Evolutionary conservation across 30 jellyfish, hydroid and myxozoan species (phyloP), one percentile per base, ranked within the genome.

Genomic region (Aurelia sp.): DNA sequence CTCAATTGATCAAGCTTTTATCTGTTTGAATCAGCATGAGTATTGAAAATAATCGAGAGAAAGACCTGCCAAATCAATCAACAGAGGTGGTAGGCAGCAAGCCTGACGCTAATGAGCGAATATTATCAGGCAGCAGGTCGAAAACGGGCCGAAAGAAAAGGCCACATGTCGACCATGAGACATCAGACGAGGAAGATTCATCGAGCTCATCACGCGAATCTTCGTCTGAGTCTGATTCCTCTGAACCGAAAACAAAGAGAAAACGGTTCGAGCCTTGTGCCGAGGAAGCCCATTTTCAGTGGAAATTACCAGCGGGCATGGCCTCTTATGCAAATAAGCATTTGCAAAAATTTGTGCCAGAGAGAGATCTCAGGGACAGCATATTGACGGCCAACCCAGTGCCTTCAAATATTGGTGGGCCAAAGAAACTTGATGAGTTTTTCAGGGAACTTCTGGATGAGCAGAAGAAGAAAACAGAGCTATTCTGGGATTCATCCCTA

Each of bases 371-470:
- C 67, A 67, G 48, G 75, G 91, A 81, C 73, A 65, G 85, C 44
- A 57, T 81, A 16, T 47, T 68, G 55, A 52, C 72, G 13, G 18
- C 17, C 72, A 81, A 52, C 60, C 91, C 91, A 31, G 74, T 81
- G 13, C 87, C 91, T 7, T 20, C 41, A 20, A 81, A 81, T 81
- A 52, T 81, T 47, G 11, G 19, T 6, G 76, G 76, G 61, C 85
- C 85, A 7, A 22, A 66, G 27, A 81, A 67, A 66, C 60, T 81
- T 57, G 86, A 81, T 52, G 85, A 50, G 51, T 81, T 48, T 59
- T 81, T 44, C 85, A 48, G 67, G 35, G 91, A 81, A 21, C 60
- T 81, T 19, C 74, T 64, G 19, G 91, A 81, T 16, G 86, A 81
- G n/a, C 53, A 55, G 61, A 81, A 69, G 52, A 27, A 27, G 33